A percentile compares a stretch with the other conserved stretches of the same genome.
These are phyloP conservation scores for Palaemon carinicauda DNA, from an alignment of 1,140 invertebrate species.

Conservation along the genomic window DNA sequence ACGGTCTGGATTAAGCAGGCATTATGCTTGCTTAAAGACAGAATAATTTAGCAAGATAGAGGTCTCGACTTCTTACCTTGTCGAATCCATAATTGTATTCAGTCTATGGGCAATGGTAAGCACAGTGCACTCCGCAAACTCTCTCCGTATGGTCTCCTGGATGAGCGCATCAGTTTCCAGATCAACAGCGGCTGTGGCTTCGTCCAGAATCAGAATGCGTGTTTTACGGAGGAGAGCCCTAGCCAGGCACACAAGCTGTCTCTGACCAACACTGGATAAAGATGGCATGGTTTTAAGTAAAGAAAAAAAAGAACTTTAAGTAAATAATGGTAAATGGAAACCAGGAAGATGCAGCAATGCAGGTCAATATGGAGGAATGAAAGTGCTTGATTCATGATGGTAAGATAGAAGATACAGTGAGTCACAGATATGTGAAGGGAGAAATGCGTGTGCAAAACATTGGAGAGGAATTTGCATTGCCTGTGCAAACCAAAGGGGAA, in stretches of 20 bases:
- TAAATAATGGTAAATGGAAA: not conserved
- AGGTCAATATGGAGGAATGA: too few relatives aligned
- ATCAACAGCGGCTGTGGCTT: conserved; percentile 93
- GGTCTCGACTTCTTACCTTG: conserved; percentile 67
- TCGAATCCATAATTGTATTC: conserved; percentile 93
- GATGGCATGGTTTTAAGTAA: not conserved
- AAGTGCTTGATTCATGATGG: too few relatives aligned
- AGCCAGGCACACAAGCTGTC: conserved; percentile 88
- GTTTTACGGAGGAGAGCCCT: conserved; percentile 89
- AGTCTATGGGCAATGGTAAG: conserved; percentile 94
- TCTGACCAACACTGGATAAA: conserved; percentile 73
- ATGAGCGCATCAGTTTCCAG: conserved; percentile 92
- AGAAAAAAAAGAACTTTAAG: too few relatives aligned
- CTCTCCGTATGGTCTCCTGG: conserved; percentile 84
- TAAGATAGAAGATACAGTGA: too few relatives aligned
- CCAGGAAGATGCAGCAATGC: too few relatives aligned
- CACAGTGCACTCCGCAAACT: conserved; percentile 89
- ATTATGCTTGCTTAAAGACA: too few relatives aligned
- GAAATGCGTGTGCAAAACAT: too few relatives aligned
- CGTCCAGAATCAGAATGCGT: conserved; percentile 88
- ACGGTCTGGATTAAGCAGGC: too few relatives aligned
- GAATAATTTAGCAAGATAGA: not conserved
- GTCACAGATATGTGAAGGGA: too few relatives aligned
- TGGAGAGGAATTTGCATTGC: too few relatives aligned
- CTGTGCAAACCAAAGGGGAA: too few relatives aligned